Conservation (phyloP, 2,888 invertebrate genomes). For the Phlogophora meticulosa region DNA sequence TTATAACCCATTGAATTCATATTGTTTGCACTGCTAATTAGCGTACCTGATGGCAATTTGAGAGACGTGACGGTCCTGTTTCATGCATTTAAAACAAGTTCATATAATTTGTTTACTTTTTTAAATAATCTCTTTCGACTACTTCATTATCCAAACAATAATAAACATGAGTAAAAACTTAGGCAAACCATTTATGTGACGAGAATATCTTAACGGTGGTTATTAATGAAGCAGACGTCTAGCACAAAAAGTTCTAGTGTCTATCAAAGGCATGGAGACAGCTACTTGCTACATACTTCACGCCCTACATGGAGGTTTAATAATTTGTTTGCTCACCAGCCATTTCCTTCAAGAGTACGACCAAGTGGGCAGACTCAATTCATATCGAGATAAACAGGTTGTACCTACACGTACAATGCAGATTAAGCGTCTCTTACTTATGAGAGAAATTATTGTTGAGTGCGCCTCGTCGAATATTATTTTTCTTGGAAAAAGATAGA, state of each 20-base stretch:
- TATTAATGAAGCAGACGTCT: constrained; percentile 78
- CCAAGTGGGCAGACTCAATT: constrained; percentile 76
- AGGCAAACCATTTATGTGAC: constrained; percentile 74
- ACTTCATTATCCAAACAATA: constrained; percentile 62
- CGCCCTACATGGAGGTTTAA: constrained; percentile 82
- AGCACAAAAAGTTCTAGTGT: constrained; percentile 76
- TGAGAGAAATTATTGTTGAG: constrained; percentile 82
- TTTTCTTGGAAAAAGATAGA: constrained; percentile 88
- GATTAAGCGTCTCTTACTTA: constrained; percentile 81
- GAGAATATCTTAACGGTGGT: constrained; percentile 75
- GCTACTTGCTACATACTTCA: constrained; percentile 76
- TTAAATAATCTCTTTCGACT: constrained; percentile 44
- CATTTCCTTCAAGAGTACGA: constrained; percentile 75
- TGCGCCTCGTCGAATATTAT: constrained; percentile 81
- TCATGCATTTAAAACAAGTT: constrained; percentile 15
- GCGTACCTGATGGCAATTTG: neutral
- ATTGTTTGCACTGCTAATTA: constrained; percentile 4
- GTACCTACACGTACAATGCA: constrained; percentile 75
- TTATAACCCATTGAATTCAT: constrained; percentile 2
- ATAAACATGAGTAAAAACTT: constrained; percentile 74
- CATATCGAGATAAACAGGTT: constrained; percentile 81
- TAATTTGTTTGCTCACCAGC: constrained; percentile 85
- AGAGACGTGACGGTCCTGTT: neutral
- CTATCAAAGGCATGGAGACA: constrained; percentile 76
- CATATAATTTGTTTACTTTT: constrained; percentile 18